These are phyloP conservation scores for Trachelipus rathkii DNA, from an alignment of 1,140 invertebrate species.

Conservation along the genomic window DNA sequence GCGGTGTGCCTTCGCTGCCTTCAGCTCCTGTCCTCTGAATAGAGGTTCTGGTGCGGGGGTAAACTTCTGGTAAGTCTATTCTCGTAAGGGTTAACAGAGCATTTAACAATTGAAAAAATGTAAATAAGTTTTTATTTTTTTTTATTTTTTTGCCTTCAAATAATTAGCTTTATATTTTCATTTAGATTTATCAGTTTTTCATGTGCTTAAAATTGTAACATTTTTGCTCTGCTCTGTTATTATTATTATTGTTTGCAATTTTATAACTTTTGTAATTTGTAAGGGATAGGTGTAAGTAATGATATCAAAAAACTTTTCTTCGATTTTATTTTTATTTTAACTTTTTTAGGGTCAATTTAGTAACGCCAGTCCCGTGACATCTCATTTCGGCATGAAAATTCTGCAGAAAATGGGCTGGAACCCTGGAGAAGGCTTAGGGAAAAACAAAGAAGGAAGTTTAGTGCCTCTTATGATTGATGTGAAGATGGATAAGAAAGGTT, in stretches of 20 bases:
- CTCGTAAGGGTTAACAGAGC: neutral
- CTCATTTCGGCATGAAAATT: constrained; percentile 92
- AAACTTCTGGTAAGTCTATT: neutral
- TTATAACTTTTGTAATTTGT: too few species aligned
- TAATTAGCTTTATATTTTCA: too few species aligned
- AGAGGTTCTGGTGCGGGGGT: neutral
- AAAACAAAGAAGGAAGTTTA: constrained; percentile 83
- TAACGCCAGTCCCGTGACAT: constrained; percentile 58
- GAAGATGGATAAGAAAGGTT: constrained; percentile 91
- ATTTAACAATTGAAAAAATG: neutral
- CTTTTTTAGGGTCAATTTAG: constrained; percentile 25
- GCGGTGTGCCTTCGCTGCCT: neutral
- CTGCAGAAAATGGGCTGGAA: constrained; percentile 98
- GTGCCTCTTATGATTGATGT: constrained; percentile 85
- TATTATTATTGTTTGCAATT: too few species aligned
- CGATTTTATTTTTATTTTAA: neutral
- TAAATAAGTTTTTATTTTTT: too few species aligned
- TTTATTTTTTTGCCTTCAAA: too few species aligned
- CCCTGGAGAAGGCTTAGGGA: constrained; percentile 89
- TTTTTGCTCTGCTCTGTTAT: too few species aligned
- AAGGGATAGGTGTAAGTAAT: too few species aligned
- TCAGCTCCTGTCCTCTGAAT: neutral
- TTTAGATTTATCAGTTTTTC: too few species aligned
- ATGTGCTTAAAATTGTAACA: too few species aligned
- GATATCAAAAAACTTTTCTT: too few species aligned